Evolutionary conservation across 2,888 invertebrate species (phyloP).

Genomic region (Microplitis deprimator): DNA sequence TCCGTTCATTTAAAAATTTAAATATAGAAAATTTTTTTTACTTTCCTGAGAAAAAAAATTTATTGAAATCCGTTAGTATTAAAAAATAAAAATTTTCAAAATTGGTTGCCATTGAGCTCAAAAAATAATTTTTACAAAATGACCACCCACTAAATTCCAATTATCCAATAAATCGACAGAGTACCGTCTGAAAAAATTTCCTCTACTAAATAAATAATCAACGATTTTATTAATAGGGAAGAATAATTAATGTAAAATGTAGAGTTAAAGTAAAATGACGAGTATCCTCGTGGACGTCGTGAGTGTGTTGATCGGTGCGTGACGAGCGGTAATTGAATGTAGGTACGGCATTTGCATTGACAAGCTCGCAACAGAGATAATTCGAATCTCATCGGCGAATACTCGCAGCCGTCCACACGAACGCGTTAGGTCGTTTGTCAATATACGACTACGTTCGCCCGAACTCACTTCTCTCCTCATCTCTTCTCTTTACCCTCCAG

Average conservation of each 20-base stretch:
- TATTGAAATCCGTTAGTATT: no score
- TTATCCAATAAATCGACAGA: no score
- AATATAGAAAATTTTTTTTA: no score
- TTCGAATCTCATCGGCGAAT: slow-evolving; percentile 69
- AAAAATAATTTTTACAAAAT: no score
- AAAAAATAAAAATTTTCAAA: no score
- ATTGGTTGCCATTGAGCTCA: no score
- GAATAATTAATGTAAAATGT: no score
- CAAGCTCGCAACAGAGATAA: slow-evolving; percentile 70
- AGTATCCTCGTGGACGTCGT: slow-evolving; percentile 36
- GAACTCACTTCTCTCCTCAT: slow-evolving; percentile 31
- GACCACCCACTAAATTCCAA: no score
- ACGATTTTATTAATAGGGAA: background rate
- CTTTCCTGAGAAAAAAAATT: no score
- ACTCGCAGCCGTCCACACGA: slow-evolving; percentile 53
- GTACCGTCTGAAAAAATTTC: background rate
- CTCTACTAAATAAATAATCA: background rate
- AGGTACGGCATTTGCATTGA: slow-evolving; percentile 70
- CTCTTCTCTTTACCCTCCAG: background rate
- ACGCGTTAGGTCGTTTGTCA: slow-evolving; percentile 70
- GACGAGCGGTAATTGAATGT: slow-evolving; percentile 70
- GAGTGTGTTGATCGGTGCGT: slow-evolving; percentile 66
- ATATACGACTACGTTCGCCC: slow-evolving; percentile 67
- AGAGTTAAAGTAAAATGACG: background rate
- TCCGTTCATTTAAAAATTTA: no score